Base-by-base conservation (phyloP, 2,888 invertebrate genomes). In the Ormyrus rosae region DNA sequence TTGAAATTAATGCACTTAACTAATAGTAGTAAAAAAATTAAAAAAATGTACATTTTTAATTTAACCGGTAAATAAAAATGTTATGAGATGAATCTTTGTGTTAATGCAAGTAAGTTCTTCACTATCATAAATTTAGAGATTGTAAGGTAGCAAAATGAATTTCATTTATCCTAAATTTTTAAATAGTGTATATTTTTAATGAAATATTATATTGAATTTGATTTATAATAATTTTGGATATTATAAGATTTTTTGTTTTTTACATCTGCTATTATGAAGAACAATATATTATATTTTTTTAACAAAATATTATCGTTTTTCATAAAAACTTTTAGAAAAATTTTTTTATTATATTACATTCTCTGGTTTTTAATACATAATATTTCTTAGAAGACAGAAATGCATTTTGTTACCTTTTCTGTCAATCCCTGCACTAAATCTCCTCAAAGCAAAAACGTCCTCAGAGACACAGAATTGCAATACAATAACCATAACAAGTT, bases 101-200 rank as follows among this genome's bases (percentile, higher is more conserved):
- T 68, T 50, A 58, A 64, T 11, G 51, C 64, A n/a, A 70, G 46
- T n/a, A 73, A 77, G 63, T 77, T 64, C 73, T 73, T 77, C 69
- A 73, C 64, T 13, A 19, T 56, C 8, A 8, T 64, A 75, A 68
- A 56, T 58, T 68, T 11, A 73, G 48, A 71, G 58, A 73, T 75
- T 65, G 64, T 50, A 4, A 69, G 73, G 13, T 73, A 69, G 11
- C 48, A 55, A 73, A 64, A 64, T 60, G 13, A 13, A 69, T 69
- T 73, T 77, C 56, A 70, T 56, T 56, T 69, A 51, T 63, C 13
- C 67, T 67, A 60, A 68, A 11, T 71, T 53, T n/a, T 6, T 10
- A 64, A 48, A 63, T 11, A 63, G 34, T 50, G 10, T 9, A 55
- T 67, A 51, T 13, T 48, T 45, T 50, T 55, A 53, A 5, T 19